Conservation (phyloP, 2,888 invertebrate genomes). For the Danaus chrysippus region DNA sequence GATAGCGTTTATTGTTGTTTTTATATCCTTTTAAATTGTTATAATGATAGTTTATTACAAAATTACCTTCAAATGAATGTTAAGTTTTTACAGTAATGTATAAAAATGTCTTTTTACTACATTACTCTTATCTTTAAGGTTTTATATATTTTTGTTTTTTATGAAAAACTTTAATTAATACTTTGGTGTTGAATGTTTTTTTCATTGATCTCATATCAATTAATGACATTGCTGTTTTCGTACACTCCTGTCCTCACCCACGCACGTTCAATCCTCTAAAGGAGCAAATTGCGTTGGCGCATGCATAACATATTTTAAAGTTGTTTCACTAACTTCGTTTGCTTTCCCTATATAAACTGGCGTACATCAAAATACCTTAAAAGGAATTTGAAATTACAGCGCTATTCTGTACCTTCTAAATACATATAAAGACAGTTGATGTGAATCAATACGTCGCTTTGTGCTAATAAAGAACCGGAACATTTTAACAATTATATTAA, state of each 20-base stretch:
- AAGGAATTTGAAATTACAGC: neutral
- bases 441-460: too few relatives aligned
- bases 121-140: neutral
- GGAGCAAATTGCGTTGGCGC: conserved; percentile 55
- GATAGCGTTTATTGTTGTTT: conserved; percentile 1
- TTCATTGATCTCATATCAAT: conserved; percentile 21
- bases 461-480: too few relatives aligned
- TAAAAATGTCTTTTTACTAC: neutral
- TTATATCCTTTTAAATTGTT: neutral
- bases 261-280: conserved; percentile 51
- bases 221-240: conserved; percentile 17
- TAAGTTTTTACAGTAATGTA: too few relatives aligned
- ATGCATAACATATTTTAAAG: conserved; percentile 30
- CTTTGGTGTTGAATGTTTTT: neutral
- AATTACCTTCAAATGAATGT: too few relatives aligned
- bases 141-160: neutral
- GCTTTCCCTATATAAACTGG: conserved; percentile 17
- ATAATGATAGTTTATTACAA: neutral
- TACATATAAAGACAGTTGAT: neutral
- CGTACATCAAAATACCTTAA: conserved; percentile 16
- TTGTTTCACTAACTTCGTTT: conserved; percentile 22
- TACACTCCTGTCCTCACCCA: conserved; percentile 47
- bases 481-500: too few relatives aligned
- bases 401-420: conserved; percentile 3
- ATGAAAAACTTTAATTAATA: neutral